Evolutionary conservation across 2,797 vertebrate genomes (phyloP).

Genomic region (Ceyx erithaca): DNA sequence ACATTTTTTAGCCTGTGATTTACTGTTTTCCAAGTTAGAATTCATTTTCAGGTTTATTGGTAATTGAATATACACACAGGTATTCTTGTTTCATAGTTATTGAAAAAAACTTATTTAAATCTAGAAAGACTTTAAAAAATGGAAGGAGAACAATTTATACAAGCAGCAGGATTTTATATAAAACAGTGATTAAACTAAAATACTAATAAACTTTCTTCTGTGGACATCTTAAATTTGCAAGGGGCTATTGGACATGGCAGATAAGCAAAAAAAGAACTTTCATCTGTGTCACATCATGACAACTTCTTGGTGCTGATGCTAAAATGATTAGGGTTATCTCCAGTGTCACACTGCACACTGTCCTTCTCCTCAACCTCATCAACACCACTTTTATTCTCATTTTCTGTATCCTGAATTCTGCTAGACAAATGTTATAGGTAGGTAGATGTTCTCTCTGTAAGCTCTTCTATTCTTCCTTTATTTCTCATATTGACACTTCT

Average conservation of each 20-base stretch:
- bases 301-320: not conserved
- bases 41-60: not conserved
- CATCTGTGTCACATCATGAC: not conserved
- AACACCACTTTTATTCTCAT: not conserved
- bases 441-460: not conserved
- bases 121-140: not conserved
- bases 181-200: not conserved
- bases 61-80: not conserved
- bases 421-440: not conserved
- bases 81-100: not conserved
- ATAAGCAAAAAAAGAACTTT: not conserved
- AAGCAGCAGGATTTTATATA: not conserved
- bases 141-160: not conserved
- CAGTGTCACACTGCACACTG: not conserved
- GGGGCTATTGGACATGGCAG: not conserved
- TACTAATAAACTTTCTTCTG: not conserved
- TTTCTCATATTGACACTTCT: not conserved
- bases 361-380: not conserved
- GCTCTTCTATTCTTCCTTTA: not conserved
- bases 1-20: not conserved
- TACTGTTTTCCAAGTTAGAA: not conserved
- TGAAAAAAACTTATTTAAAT: constrained; percentile 17
- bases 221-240: not conserved
- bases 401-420: not conserved
- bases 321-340: not conserved